Evolutionary conservation across 2,888 invertebrate species (phyloP), one percentile per base, ranked within the genome.

Genomic region (Oligia strigilis): DNA sequence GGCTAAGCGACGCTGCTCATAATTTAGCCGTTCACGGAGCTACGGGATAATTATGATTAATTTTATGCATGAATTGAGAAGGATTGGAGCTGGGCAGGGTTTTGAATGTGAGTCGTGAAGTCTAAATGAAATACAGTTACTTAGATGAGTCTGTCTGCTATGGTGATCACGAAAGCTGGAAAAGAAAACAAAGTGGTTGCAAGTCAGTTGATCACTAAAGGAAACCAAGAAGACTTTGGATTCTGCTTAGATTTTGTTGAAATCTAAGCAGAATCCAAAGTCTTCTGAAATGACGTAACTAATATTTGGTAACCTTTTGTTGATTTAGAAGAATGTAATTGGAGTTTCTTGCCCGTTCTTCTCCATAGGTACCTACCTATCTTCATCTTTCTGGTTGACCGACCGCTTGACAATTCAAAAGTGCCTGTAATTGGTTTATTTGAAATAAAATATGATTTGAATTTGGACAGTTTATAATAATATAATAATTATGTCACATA

Each of bases 11-110:
- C 85, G 83, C 78, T 75, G 72, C 78, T 85, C 87, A 88, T 89
- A 89, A 88, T 89, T 88, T 82, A 84, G 82, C 72, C 80, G 73
- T 83, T 86, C 80, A 81, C 78, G 76, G 72, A 81, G 80, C 80
- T 75, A 78, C 69, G 81, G 82, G 80, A 78, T 87, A 86, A 85
- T 89, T 84, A 85, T 87, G 90, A 88, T 87, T 86, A 84, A 89
- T 87, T 83, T 87, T 82, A 81, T 86, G 83, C 83, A 90, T 85
- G 80, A 75, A 77, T 81, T 86, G 70, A 76, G 72, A 77, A 77
- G 80, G 84, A 86, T 83, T 84, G 77, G 46, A 64, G 46, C 65
- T 70, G 75, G 43, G 52, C 6, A 58, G 55, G 60, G 52, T n/a
- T 77, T 58, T 66, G 49, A 43, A 72, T 77, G 52, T n/a, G n/a